Conservation (phyloP, 1,140 invertebrate species). For the Teleogryllus occipitalis region DNA sequence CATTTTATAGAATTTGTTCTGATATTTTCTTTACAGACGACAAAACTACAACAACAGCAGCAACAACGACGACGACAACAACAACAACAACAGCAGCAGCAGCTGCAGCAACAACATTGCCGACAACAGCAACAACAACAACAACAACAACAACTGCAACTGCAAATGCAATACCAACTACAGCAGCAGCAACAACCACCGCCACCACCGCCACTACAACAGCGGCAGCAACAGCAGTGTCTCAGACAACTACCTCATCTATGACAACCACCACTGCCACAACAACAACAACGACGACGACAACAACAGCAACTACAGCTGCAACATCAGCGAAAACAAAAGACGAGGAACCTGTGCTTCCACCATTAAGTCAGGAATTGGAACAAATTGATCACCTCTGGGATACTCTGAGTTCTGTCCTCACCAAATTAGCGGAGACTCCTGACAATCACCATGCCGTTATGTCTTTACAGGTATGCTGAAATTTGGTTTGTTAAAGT, state of each 20-base stretch:
- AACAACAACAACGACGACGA: too few relatives aligned
- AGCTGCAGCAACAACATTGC: slow-evolving; percentile 5
- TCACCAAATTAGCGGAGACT: slow-evolving; percentile 73
- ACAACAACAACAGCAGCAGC: not conserved
- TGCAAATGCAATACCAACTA: slow-evolving; percentile 12
- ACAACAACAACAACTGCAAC: not conserved
- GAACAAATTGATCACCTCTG: slow-evolving; percentile 60
- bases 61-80: not conserved
- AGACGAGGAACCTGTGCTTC: slow-evolving; percentile 40
- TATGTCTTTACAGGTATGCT: slow-evolving; percentile 64
- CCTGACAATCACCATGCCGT: slow-evolving; percentile 84
- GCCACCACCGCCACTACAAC: slow-evolving; percentile 1
- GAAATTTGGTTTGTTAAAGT: too few relatives aligned
- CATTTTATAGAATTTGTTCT: too few relatives aligned
- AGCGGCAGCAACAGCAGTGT: slow-evolving; percentile 18
- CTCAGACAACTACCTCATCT: not conserved
- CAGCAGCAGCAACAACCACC: too few relatives aligned
- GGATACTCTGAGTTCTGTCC: slow-evolving; percentile 72
- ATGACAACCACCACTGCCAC: not conserved
- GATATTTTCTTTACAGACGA: too few relatives aligned
- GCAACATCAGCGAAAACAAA: not conserved
- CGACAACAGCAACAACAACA: not conserved
- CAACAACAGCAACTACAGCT: too few relatives aligned
- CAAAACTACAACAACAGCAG: not conserved
- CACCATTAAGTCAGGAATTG: slow-evolving; percentile 63